Percentiles rank a stretch among this genome's conserved stretches.
phyloP scores from a whole-genome alignment of 1,140 invertebrate genomes.

The Euglossa dilemma region DNA sequence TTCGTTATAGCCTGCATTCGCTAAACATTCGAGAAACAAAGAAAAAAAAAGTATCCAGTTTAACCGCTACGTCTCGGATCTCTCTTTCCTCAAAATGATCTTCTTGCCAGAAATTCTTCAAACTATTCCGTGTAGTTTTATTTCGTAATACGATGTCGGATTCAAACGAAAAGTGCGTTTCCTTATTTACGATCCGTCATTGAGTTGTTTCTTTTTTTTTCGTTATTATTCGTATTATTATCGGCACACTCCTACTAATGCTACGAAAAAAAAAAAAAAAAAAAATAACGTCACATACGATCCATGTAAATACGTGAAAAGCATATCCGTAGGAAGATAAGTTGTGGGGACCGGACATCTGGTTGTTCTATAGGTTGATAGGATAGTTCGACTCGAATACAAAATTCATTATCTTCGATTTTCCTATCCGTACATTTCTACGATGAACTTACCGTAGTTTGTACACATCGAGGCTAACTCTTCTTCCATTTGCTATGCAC shows the following conservation, averaged over 20 bases:
- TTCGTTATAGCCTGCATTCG: no score
- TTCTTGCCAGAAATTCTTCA: not conserved
- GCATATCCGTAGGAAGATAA: conserved; percentile 50
- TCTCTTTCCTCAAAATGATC: not conserved
- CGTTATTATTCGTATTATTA: not conserved
- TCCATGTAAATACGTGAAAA: conserved; percentile 14
- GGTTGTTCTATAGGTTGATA: conserved; percentile 72
- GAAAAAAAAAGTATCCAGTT: not conserved
- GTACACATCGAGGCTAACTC: conserved; percentile 2
- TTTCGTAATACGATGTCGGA: not conserved
- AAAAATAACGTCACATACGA: not conserved
- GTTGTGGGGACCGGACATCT: conserved; percentile 78
- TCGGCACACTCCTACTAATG: not conserved
- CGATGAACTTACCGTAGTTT: conserved; percentile 58
- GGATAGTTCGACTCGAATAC: conserved; percentile 74
- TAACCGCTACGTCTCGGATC: not conserved
- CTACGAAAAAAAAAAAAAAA: no score
- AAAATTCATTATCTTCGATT: conserved; percentile 82
- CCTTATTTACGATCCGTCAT: not conserved
- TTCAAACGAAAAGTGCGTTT: not conserved
- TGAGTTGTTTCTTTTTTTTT: not conserved
- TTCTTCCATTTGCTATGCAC: not conserved
- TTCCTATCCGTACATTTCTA: conserved; percentile 61
- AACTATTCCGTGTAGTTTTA: not conserved
- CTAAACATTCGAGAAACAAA: not conserved